phyloP scores from a whole-genome alignment of 2,797 vertebrate genomes.

The Alosa sapidissima region DNA sequence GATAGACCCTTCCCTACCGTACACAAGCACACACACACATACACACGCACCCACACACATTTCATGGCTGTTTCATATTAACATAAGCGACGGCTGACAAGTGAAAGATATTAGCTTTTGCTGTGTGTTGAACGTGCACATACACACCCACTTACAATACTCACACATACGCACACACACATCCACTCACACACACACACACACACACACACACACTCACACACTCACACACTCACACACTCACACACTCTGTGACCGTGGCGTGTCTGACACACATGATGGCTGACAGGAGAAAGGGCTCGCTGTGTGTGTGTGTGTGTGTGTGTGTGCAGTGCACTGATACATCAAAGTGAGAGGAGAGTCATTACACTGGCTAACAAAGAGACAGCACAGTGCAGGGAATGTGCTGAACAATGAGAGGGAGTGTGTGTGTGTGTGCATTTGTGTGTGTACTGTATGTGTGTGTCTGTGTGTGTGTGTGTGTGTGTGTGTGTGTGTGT shows the following conservation, averaged over 20 bases:
- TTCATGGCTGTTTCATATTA: too few species aligned
- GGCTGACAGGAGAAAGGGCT: not conserved
- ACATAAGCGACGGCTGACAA: too few species aligned
- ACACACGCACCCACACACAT: not conserved
- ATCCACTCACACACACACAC: not conserved
- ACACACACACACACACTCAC: not conserved
- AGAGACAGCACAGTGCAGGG: not conserved
- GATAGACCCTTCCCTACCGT: not conserved
- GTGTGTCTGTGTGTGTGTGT: not conserved
- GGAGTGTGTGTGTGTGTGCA: not conserved
- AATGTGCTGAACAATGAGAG: slow-evolving; percentile 19
- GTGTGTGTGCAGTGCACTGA: too few species aligned
- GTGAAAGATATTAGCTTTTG: too few species aligned
- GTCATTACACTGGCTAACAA: slow-evolving; percentile 30
- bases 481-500: not conserved
- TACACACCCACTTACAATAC: not conserved
- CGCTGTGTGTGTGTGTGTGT: not conserved
- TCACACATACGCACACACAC: not conserved
- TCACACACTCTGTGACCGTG: not conserved
- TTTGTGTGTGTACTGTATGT: too few species aligned
- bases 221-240: slow-evolving; percentile 1
- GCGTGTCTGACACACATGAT: not conserved
- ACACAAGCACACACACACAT: not conserved
- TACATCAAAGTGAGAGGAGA: slow-evolving; percentile 22
- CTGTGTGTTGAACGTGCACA: too few species aligned